These are phyloP conservation scores for Leptopilina drosophilae DNA, from an alignment of 2,888 invertebrate genomes.

Conservation along the genomic window DNA sequence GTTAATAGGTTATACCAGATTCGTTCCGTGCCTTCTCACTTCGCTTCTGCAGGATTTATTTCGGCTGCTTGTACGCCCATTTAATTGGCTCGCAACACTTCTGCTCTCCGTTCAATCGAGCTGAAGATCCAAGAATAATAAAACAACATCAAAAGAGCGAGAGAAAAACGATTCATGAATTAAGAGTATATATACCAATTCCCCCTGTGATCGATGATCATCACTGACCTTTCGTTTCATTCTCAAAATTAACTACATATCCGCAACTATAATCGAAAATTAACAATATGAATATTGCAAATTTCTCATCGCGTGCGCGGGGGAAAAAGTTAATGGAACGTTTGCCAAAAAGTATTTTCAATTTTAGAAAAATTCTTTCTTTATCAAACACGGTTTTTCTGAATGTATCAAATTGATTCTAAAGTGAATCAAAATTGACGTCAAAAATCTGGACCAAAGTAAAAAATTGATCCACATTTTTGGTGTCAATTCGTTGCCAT, in stretches of 20 bases:
- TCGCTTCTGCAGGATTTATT: constrained; percentile 60
- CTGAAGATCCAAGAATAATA: constrained; percentile 17
- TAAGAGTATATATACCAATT: constrained; percentile 31
- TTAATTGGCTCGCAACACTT: constrained; percentile 60
- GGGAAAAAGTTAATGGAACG: no score
- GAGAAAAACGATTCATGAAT: constrained; percentile 24
- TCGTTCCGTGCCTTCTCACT: constrained; percentile 60
- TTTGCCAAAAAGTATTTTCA: no score
- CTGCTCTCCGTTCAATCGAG: constrained; percentile 43
- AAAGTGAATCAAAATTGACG: no score
- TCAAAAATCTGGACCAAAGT: no score
- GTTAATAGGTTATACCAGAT: constrained; percentile 73
- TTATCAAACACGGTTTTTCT: no score
- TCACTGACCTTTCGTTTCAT: constrained; percentile 34
- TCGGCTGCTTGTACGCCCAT: constrained; percentile 60
- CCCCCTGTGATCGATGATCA: constrained; percentile 33
- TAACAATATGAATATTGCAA: neutral
- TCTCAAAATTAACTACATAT: constrained; percentile 19
- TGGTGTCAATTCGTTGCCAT: no score
- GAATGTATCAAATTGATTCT: no score
- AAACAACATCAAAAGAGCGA: constrained; percentile 11
- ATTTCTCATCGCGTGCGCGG: neutral
- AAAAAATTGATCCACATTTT: no score
- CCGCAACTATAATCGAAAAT: neutral
- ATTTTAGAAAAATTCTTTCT: no score